A percentile compares a stretch with the other conserved stretches of the same genome.
phyloP scores from a whole-genome alignment of 1,140 invertebrate genomes.

The Dreissena rostriformis region DNA sequence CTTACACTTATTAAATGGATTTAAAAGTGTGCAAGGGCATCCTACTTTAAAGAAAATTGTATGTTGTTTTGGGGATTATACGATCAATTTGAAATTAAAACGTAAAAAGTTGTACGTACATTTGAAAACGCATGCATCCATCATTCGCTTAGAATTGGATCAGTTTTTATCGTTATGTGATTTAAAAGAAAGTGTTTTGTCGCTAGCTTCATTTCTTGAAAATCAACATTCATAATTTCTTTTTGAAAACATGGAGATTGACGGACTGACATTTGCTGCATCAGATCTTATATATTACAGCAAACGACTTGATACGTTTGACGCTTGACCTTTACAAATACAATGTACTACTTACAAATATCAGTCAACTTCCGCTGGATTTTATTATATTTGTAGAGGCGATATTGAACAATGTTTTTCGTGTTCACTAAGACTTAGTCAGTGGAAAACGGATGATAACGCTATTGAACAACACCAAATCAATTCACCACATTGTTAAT shows the following conservation, averaged over 20 bases:
- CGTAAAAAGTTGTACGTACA: slow-evolving; percentile 10
- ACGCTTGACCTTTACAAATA: slow-evolving; percentile 33
- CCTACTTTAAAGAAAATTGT: slow-evolving; percentile 13
- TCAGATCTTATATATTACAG: slow-evolving; percentile 29
- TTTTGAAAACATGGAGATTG: background rate
- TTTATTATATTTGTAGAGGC: slow-evolving; percentile 43
- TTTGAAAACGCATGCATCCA: background rate
- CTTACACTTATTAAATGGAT: slow-evolving; percentile 33
- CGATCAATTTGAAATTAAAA: slow-evolving; percentile 10
- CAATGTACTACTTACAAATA: slow-evolving; percentile 32
- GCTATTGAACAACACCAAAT: slow-evolving; percentile 21
- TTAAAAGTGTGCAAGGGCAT: slow-evolving; percentile 18
- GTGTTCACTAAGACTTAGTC: slow-evolving; percentile 14
- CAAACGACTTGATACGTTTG: slow-evolving; percentile 40
- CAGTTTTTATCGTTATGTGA: slow-evolving; percentile 36
- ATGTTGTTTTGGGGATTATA: slow-evolving; percentile 7
- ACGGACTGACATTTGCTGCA: slow-evolving; percentile 29
- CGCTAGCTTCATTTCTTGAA: slow-evolving; percentile 40
- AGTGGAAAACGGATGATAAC: slow-evolving; percentile 33
- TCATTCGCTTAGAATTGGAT: background rate
- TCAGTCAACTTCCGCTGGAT: slow-evolving; percentile 16
- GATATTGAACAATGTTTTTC: slow-evolving; percentile 38
- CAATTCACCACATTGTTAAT: slow-evolving; percentile 29
- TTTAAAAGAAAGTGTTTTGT: slow-evolving; percentile 42
- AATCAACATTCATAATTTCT: slow-evolving; percentile 24